phyloP scores from a whole-genome alignment of 2,113 vertebrate species.

The Myiagra hebetior region DNA sequence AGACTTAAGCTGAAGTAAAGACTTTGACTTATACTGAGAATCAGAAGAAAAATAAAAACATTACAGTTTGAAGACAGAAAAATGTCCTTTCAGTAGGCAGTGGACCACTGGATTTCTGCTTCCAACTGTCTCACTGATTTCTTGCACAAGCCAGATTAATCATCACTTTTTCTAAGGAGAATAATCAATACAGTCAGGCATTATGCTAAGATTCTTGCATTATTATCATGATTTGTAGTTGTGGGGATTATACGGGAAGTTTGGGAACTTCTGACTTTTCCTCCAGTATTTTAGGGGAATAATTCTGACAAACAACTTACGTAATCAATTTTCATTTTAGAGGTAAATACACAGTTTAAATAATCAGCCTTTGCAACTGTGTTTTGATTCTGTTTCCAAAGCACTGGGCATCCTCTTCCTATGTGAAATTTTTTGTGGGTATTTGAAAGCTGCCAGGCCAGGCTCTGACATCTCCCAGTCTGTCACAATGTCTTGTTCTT shows the following conservation, averaged over 20 bases:
- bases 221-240: neutral
- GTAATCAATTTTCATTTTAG: neutral
- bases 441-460: neutral
- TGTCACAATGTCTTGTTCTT: neutral
- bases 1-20: neutral
- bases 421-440: neutral
- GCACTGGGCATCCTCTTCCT: neutral
- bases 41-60: neutral
- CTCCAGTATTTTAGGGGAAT: neutral
- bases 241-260: neutral
- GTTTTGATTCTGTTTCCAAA: neutral
- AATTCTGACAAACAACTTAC: neutral
- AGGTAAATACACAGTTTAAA: neutral
- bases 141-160: neutral
- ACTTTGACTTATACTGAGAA: neutral
- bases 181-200: neutral
- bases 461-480: neutral
- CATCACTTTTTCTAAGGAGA: neutral
- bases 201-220: neutral
- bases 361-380: neutral
- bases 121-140: neutral
- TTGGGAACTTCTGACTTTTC: neutral
- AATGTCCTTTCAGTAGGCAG: neutral
- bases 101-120: neutral
- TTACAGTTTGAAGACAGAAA: neutral